Base-by-base conservation (phyloP, 2,113 vertebrate genomes). In the Chamaetylas fuelleborni region DNA sequence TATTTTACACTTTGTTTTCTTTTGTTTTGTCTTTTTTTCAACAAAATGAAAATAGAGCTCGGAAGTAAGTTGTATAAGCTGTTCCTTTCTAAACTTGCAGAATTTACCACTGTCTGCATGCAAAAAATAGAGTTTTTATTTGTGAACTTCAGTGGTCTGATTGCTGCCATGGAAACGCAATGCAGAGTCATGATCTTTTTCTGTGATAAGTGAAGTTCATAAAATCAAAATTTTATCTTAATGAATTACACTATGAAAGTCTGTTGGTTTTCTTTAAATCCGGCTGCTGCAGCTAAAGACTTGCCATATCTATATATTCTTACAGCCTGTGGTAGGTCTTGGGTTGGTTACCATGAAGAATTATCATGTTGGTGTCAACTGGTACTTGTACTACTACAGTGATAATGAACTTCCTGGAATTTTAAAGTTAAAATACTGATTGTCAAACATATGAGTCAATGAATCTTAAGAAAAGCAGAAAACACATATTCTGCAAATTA, bases 1-100 rank as follows among this genome's bases (percentile, higher is more conserved):
- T 97, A 98, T 98, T 97, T 98, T 97, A 98, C 98, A 98, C 88
- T 97, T 98, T 98, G 86, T 98, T 97, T 98, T 98, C 97, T 98
- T 98, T 97, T 98, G 97, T 98, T 98, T 98, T 98, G 97, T 98
- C 97, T 99, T 99, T 99, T 99, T 99, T 98, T 99, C 99, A 92
- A 98, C 99, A 98, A 99, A 98, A 99, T 99, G 98, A 99, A 98
- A 99, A 97, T 99, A 99, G 99, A 99, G 99, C 99, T 98, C 99
- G 99, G 98, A 99, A 99, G 99, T 99, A 99, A 99, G 99, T 99
- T 98, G 95, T 97, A 97, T 98, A 97, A 98, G 98, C 97, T 95
- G 94, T 97, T 98, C 98, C 97, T 98, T 98, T 98, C 98, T 97
- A 97, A 97, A 97, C 97, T 95, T 97, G 98, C 97, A 98, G 98